Evolutionary conservation across 2,888 invertebrate species (phyloP).

Genomic region (Cephonodes hylas): DNA sequence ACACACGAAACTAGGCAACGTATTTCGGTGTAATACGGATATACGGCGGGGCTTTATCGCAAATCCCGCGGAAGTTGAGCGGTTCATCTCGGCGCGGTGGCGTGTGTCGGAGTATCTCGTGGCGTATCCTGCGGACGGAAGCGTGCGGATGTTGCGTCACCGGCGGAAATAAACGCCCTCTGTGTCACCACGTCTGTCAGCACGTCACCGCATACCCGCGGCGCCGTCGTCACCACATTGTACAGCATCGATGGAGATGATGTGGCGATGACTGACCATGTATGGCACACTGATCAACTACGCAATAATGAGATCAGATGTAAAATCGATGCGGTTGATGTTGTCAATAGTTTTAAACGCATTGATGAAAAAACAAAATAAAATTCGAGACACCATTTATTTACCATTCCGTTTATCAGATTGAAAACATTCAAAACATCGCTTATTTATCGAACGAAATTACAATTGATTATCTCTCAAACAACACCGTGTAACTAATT

Average conservation of each 20-base stretch:
- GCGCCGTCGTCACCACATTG: slow-evolving; percentile 20
- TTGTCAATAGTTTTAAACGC: not conserved
- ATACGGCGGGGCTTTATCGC: slow-evolving; percentile 34
- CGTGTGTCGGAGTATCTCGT: slow-evolving; percentile 58
- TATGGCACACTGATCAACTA: not conserved
- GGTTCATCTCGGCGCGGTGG: slow-evolving; percentile 55
- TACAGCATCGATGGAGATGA: not conserved
- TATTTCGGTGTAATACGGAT: not conserved
- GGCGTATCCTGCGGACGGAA: slow-evolving; percentile 73
- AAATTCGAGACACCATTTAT: not conserved
- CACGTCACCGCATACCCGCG: slow-evolving; percentile 34
- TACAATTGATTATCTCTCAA: not conserved
- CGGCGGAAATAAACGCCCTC: slow-evolving; percentile 76
- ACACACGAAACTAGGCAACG: not conserved
- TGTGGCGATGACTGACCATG: not conserved
- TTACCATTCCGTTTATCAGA: not conserved
- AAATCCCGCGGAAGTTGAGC: slow-evolving; percentile 60
- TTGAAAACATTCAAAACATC: not conserved
- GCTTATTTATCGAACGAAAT: not conserved
- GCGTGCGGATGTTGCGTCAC: slow-evolving; percentile 74
- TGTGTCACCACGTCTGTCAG: slow-evolving; percentile 64
- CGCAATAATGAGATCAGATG: not conserved
- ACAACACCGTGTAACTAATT: slow-evolving; percentile 35
- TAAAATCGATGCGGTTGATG: not conserved
- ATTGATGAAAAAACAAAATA: not conserved